Conservation (phyloP, 2,888 invertebrate genomes). For the Drepana falcataria region DNA sequence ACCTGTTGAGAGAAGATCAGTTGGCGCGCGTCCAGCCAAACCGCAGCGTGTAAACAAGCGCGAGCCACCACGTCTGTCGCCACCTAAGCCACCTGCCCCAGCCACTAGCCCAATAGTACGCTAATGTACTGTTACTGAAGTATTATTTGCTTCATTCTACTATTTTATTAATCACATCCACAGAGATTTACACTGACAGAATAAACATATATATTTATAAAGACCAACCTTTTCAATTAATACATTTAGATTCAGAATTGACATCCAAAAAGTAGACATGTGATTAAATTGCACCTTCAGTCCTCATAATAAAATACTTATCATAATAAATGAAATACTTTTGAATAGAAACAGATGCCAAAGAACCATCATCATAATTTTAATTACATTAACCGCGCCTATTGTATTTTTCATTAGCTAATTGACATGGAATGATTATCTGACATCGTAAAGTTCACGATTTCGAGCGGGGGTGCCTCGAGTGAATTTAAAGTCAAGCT, state of each 20-base stretch:
- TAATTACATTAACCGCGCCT: slow-evolving; percentile 61
- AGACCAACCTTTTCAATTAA: background rate
- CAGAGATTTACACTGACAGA: too few relatives aligned
- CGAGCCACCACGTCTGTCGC: slow-evolving; percentile 35
- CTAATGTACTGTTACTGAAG: slow-evolving; percentile 8
- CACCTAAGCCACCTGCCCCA: slow-evolving; percentile 18
- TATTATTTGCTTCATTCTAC: slow-evolving; percentile 13
- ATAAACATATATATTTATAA: too few relatives aligned
- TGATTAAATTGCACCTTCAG: background rate
- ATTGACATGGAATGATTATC: slow-evolving; percentile 74
- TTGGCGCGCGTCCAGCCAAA: slow-evolving; percentile 60
- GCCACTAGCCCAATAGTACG: slow-evolving; percentile 10
- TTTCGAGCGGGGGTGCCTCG: slow-evolving; percentile 21
- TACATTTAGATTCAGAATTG: background rate
- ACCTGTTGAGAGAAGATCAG: slow-evolving; percentile 67
- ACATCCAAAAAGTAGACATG: background rate
- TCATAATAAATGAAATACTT: slow-evolving; percentile 7
- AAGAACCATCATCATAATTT: slow-evolving; percentile 63
- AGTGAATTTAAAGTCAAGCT: slow-evolving; percentile 54
- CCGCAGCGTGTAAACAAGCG: slow-evolving; percentile 46
- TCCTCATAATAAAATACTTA: background rate
- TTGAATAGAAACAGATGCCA: slow-evolving; percentile 62
- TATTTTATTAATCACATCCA: too few relatives aligned
- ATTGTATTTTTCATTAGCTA: slow-evolving; percentile 78
- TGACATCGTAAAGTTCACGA: slow-evolving; percentile 61